Evolutionary conservation across 1,140 invertebrate genomes (phyloP).

Genomic region (Diorhabda carinulata): DNA sequence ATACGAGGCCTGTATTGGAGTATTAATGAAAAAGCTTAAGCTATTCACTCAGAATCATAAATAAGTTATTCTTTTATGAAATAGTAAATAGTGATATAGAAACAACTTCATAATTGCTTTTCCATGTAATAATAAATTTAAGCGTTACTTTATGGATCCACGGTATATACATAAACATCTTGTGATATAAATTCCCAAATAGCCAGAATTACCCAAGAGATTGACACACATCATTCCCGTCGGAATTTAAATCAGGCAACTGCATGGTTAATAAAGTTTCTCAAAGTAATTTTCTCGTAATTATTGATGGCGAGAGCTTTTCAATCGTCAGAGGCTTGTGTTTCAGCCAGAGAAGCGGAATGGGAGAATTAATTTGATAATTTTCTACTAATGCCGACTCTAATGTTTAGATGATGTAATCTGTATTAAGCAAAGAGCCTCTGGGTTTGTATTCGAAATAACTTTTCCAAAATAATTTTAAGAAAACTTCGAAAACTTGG

Average conservation of each 20-base stretch:
- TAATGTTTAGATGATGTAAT: slow-evolving; percentile 1
- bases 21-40: no score
- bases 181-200: not conserved
- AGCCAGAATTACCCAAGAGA: not conserved
- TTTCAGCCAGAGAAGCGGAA: not conserved
- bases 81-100: no score
- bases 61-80: no score
- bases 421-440: not conserved
- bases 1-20: no score
- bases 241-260: not conserved
- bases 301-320: slow-evolving; percentile 2
- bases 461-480: not conserved
- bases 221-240: not conserved
- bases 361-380: not conserved
- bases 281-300: not conserved
- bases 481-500: no score
- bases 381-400: not conserved
- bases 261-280: not conserved
- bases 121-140: no score
- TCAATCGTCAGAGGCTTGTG: not conserved
- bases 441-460: not conserved
- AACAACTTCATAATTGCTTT: no score
- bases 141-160: no score
- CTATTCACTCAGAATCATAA: no score
- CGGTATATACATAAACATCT: not conserved